Base-by-base conservation (phyloP, 2,113 vertebrate genomes). In the Triplophysa siluroides region DNA sequence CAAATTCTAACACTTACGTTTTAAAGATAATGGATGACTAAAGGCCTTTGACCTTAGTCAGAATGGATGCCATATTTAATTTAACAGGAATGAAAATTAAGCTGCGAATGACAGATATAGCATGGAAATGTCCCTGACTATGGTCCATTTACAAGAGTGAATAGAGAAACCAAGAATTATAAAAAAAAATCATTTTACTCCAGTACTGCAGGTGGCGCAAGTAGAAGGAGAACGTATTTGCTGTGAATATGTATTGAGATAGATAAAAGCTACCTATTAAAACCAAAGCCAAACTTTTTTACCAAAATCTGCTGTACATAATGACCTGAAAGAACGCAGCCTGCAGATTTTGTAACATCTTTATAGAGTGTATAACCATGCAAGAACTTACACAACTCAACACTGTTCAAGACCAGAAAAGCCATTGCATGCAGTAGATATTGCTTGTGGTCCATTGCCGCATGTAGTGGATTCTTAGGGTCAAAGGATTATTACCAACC, bases 351-450 rank as follows among this genome's bases (percentile, higher is more conserved):
- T 52, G 23, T 41, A 61, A 60, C 54, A 60, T 19, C 41, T 73
- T 73, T 41, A 73, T 73, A 19, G 52, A 73, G 52, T 60, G 70
- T 29, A 74, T 74, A 73, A 73, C 41, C 54, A 60, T 60, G 54
- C 52, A 60, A 41, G 38, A 73, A 60, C 71, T 23, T 13, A 24
- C 47, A 78, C 47, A 41, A 58, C 63, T 52, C 21, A 47, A 56
- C 24, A 33, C 29, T 56, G 14, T 38, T 38, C 33, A 38, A 38
- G 33, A 38, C 33, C 33, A 38, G 33, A 38, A 33, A 67, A 14
- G 5, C 12, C 19, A 73, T 6, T 21, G 43, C 43, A 45, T 1
- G 2, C 43, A 11, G 43, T 45, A 11, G 70, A 60, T 60, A 60
- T 41, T 56, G 26, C 52, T 38, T 41, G 43, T 60, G 19, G 21